Conservation (phyloP, 2,797 vertebrate genomes). For the Falco biarmicus region DNA sequence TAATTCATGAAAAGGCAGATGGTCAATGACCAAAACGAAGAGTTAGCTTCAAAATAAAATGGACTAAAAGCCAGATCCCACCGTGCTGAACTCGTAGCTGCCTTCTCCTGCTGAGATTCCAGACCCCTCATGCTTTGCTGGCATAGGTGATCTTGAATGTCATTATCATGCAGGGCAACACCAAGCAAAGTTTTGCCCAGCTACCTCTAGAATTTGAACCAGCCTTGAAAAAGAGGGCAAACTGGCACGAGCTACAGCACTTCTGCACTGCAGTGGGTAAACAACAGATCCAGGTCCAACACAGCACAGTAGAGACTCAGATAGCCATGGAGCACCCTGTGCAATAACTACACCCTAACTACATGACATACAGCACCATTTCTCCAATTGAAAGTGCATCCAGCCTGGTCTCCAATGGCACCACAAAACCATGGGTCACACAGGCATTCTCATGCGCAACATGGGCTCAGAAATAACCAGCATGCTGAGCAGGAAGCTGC, state of each 20-base stretch:
- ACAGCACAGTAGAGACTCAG: fast-evolving
- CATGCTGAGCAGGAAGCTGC: not conserved
- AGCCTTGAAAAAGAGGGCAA: not conserved
- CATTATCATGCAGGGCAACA: fast-evolving
- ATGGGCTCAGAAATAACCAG: not conserved
- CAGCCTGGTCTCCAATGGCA: not conserved
- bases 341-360: not conserved
- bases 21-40: not conserved
- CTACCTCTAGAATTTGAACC: not conserved
- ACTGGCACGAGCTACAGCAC: not conserved
- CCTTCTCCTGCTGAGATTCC: not conserved
- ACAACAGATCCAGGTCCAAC: not conserved
- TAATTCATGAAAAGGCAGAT: not conserved
- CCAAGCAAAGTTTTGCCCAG: not conserved
- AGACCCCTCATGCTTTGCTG: not conserved
- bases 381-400: not conserved
- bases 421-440: not conserved
- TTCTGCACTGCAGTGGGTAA: not conserved
- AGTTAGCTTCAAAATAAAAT: not conserved
- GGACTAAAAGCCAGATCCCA: not conserved
- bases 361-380: not conserved
- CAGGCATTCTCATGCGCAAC: not conserved
- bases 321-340: not conserved
- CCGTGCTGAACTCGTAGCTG: not conserved
- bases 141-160: not conserved